These are phyloP conservation scores for Dermolepida albohirtum DNA, from an alignment of 2,888 invertebrate genomes.

Conservation along the genomic window DNA sequence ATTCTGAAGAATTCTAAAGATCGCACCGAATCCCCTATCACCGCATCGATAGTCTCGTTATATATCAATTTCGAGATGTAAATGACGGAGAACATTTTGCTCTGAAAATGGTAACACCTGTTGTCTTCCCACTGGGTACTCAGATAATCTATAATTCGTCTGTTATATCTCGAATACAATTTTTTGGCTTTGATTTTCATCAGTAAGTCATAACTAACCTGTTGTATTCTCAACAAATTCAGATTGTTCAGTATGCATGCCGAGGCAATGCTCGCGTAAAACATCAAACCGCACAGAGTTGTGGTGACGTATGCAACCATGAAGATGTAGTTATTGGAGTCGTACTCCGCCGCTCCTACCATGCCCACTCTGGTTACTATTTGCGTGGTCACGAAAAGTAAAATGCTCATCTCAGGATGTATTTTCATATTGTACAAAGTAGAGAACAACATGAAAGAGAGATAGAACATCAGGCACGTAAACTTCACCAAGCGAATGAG, in stretches of 20 bases:
- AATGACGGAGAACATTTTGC: conserved; percentile 1
- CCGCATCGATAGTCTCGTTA: conserved; percentile 33
- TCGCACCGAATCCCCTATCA: conserved; percentile 15
- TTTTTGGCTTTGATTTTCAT: conserved; percentile 17
- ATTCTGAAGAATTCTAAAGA: conserved; percentile 40
- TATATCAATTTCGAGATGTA: conserved; percentile 40
- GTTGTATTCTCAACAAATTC: conserved; percentile 27
- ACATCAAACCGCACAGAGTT: conserved; percentile 11
- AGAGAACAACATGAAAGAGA: conserved; percentile 15
- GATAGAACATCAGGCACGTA: conserved; percentile 20
- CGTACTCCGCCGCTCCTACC: not conserved
- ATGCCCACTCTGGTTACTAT: conserved; percentile 38
- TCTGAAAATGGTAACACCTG: conserved; percentile 35
- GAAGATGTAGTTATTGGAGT: not conserved
- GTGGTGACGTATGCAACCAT: not conserved
- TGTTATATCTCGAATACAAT: conserved; percentile 11
- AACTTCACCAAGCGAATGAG: conserved; percentile 39
- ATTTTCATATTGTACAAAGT: not conserved
- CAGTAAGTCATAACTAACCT: conserved; percentile 31
- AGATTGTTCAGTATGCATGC: conserved; percentile 28
- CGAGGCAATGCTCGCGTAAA: conserved; percentile 27
- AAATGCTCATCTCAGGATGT: not conserved
- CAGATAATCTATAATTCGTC: conserved; percentile 39
- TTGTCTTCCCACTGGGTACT: conserved; percentile 45
- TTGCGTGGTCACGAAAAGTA: conserved; percentile 21